These are phyloP conservation scores for Macrophya annulata DNA, from an alignment of 2,888 invertebrate genomes.

Conservation along the genomic window DNA sequence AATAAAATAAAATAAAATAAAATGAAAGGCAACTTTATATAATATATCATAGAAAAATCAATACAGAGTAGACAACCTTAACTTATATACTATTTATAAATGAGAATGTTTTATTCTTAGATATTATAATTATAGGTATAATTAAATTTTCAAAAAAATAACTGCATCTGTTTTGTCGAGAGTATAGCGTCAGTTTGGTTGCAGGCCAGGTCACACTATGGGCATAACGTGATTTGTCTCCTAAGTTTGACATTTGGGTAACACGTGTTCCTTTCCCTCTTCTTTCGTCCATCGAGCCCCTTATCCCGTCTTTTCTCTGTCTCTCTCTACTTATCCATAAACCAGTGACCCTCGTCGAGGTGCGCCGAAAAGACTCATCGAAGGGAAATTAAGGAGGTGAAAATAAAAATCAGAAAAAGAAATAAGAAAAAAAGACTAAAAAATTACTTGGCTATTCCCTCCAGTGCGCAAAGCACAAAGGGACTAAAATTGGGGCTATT, in stretches of 20 bases:
- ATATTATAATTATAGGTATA: not conserved
- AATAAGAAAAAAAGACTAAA: not conserved
- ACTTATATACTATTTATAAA: not conserved
- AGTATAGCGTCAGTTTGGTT: conserved; percentile 11
- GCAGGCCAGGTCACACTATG: conserved; percentile 23
- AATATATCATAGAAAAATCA: not conserved
- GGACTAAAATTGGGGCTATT: not conserved
- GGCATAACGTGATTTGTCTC: conserved; percentile 56
- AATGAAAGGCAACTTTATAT: not conserved
- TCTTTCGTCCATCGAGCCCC: not conserved
- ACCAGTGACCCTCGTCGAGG: conserved; percentile 19
- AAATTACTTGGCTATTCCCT: not conserved
- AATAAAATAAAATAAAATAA: too few relatives aligned
- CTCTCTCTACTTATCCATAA: not conserved
- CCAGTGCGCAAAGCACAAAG: not conserved
- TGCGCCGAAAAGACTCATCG: conserved; percentile 11
- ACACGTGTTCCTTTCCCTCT: conserved; percentile 67
- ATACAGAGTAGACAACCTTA: not conserved
- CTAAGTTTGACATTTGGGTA: conserved; percentile 69
- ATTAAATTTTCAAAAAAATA: not conserved
- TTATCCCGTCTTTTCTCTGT: not conserved
- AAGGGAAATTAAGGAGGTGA: not conserved
- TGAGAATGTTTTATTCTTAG: not conserved
- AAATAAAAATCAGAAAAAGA: not conserved
- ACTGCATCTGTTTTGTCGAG: not conserved